Base-by-base conservation (phyloP, 1,140 invertebrate genomes). In the Phymorhynchus buccinoides region DNA sequence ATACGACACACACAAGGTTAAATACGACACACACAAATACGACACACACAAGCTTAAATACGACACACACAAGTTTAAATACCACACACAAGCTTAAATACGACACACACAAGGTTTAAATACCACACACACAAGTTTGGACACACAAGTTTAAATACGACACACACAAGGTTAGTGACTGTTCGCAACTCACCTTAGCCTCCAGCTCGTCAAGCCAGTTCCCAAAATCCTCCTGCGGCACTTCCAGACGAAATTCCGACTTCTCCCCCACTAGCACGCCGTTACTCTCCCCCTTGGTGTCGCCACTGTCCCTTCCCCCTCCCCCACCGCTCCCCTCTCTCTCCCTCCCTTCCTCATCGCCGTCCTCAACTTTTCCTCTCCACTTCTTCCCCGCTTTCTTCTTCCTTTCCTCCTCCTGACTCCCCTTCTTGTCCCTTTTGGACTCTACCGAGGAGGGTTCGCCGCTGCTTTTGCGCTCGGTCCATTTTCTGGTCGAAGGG, bases 131-230 rank as follows among this genome's bases (percentile, higher is more conserved):
- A 80, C n/a, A 80, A 48, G 39, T 6, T 22, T 30, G 32, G 22
- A 62, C 12, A 37, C 9, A 42, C 68, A 35, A 66, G 30, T 18
- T 66, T 4, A 22, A 27, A 42, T 14, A 27, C n/a, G 30, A n/a
- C n/a, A n/a, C n/a, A n/a, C n/a, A n/a, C n/a, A n/a, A n/a, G n/a
- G n/a, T n/a, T n/a, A n/a, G 27, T n/a, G 37, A 44, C 4, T 7
- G 16, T 6, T 14, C n/a, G 1, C 30, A 39, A 81, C 48, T 44
- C n/a, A 84, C 85, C 75, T 86, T 84, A 9, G 79, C 77, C 42
- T 88, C 86, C 42, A 89, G 83, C 77, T 88, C 80, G 56, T 88
- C 87, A 86, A 89, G 27, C 87, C 88, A 88, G 82, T 87, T 87
- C 41, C 80, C 82, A 56, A 88, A 84, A 39, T 86, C 89, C 62